Base-by-base conservation (phyloP, 2,113 vertebrate genomes). In the Chaenocephalus aceratus region DNA sequence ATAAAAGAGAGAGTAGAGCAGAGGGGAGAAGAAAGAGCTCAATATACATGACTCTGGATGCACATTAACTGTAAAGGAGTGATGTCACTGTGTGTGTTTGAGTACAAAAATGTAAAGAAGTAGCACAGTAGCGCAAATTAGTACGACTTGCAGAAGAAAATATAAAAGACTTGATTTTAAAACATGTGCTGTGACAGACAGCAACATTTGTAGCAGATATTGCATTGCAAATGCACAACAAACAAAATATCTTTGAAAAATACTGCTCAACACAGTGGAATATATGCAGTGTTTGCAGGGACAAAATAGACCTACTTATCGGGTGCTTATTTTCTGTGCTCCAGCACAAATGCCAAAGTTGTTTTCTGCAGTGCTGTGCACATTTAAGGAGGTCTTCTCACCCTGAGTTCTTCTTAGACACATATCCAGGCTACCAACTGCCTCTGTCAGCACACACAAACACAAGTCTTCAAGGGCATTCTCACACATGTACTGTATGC, bases 291-390 rank as follows among this genome's bases (percentile, higher is more conserved):
- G 80, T 86, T 88, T 86, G 83, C 91, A 86, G 80, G 76, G 85
- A 90, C 87, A 87, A 88, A 91, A 91, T 45, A 91, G 86, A 86
- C 85, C 87, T 87, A 91, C 86, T 92, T 93, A 92, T 91, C 63
- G n/a, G 69, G 60, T 82, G 74, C 86, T 81, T 91, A 90, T 91
- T 91, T 91, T 86, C 76, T 86, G 72, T 62, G 56, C 84, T 88
- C 77, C 51, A 85, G 85, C 90, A 90, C 87, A 92, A 92, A 92
- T 75, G 84, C 78, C 82, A 85, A 88, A 92, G 88, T 89, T 89
- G 88, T 81, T 90, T 94, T 94, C 78, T 92, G 90, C 93, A 82
- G 80, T 72, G 78, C 86, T 64, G 77, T 89, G 89, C 89, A 92
- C 79, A 89, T 91, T 90, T 92, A 90, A 90, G 63, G 86, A 88